These are phyloP conservation scores for Scolanthus callimorphus DNA, from an alignment of 92 coral and sea anemone species.

Conservation along the genomic window DNA sequence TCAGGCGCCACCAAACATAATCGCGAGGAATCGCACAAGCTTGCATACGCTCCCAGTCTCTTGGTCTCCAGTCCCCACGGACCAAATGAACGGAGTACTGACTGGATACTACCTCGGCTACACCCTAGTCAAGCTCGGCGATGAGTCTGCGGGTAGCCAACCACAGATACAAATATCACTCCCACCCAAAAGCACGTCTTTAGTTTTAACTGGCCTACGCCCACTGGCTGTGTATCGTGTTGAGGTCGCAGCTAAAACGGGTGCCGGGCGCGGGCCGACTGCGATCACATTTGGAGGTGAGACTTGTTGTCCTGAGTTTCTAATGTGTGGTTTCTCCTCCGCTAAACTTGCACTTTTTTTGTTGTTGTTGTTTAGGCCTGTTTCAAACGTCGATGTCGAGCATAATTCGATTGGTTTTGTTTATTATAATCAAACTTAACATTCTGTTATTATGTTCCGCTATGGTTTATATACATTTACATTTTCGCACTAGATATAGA, in stretches of 20 bases:
- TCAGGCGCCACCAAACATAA: constrained; percentile 54
- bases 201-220: constrained; percentile 25
- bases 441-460: too few species aligned
- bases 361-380: too few species aligned
- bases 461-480: too few species aligned
- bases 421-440: too few species aligned
- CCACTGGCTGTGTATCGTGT: constrained; percentile 43
- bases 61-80: constrained; percentile 69
- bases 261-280: constrained; percentile 46
- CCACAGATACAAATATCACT: not conserved
- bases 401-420: too few species aligned
- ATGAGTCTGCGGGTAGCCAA: constrained; percentile 8
- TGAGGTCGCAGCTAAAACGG: constrained; percentile 37
- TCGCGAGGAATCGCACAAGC: constrained; percentile 56
- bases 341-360: too few species aligned
- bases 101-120: constrained; percentile 60
- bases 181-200: constrained; percentile 15
- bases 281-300: constrained; percentile 62
- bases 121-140: constrained; percentile 32
- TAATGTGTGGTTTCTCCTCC: too few species aligned
- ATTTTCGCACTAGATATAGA: too few species aligned
- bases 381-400: too few species aligned
- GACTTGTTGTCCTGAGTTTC: too few species aligned
- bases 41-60: constrained; percentile 31
- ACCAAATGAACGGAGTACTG: constrained; percentile 52